Evolutionary conservation across 37 sponge, comb jelly and placozoan genomes (phyloP).

Genomic region (Geodia barretti): DNA sequence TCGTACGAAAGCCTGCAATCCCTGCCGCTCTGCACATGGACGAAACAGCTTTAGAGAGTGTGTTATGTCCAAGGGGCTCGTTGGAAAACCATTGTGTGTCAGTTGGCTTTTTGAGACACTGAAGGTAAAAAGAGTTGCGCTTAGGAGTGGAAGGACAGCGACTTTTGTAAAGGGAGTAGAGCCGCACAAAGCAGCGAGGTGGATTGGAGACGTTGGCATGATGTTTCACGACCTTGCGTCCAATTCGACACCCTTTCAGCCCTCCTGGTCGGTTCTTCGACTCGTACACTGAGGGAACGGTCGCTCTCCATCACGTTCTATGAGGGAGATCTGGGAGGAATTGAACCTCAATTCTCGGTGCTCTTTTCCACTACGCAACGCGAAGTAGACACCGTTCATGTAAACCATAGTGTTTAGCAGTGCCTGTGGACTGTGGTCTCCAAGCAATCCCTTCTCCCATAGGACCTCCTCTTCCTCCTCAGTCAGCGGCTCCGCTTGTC

Average conservation of each 20-base stretch:
- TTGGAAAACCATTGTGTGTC: background rate
- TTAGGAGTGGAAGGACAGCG: conserved; percentile 5
- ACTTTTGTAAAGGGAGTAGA: conserved; percentile 8
- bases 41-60: background rate
- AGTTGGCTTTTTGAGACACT: background rate
- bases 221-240: conserved; percentile 18
- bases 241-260: conserved; percentile 11
- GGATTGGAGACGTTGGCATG: conserved; percentile 15
- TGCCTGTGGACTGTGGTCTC: conserved; percentile 5
- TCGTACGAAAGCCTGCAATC: conserved; percentile 13
- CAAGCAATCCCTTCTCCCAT: conserved; percentile 35
- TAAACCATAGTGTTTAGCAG: conserved; percentile 34
- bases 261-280: conserved; percentile 50
- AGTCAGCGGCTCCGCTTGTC: conserved; percentile 20
- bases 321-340: conserved; percentile 23
- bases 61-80: conserved; percentile 9
- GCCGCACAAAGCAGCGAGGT: conserved; percentile 2
- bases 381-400: conserved; percentile 40
- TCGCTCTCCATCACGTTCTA: conserved; percentile 19
- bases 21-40: conserved; percentile 9
- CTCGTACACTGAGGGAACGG: conserved; percentile 14
- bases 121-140: conserved; percentile 12
- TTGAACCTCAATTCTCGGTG: conserved; percentile 31
- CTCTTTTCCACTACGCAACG: conserved; percentile 42
- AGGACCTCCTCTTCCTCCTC: conserved; percentile 21